A percentile compares a stretch with the other conserved stretches of the same genome.
These are phyloP conservation scores for Nephrocerus scutellatus DNA, from an alignment of 2,888 invertebrate species.

Conservation along the genomic window DNA sequence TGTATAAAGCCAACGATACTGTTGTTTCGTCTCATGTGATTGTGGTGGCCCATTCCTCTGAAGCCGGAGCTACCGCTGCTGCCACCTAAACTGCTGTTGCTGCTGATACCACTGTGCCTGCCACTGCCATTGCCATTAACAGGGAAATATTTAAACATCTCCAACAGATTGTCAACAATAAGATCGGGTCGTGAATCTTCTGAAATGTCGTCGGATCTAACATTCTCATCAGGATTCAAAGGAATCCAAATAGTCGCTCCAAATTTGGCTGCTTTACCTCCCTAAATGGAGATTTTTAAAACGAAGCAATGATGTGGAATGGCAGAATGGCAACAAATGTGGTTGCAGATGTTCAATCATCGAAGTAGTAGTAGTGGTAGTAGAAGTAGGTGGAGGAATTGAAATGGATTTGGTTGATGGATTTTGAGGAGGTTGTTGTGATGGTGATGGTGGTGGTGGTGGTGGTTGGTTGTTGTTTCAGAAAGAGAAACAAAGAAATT, in stretches of 20 bases:
- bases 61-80: conserved; percentile 5
- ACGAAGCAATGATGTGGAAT: neutral
- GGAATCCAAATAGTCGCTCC: conserved; percentile 79
- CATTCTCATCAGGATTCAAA: conserved; percentile 36
- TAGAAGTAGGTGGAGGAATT: too few species aligned
- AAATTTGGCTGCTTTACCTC: conserved; percentile 68
- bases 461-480: conserved; percentile 18
- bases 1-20: conserved; percentile 7
- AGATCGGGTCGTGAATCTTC: conserved; percentile 35
- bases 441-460: conserved; percentile 14
- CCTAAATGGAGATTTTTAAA: conserved; percentile 48
- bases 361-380: conserved; percentile 10
- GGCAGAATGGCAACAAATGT: neutral
- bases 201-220: conserved; percentile 32
- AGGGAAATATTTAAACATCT: conserved; percentile 41
- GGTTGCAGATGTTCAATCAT: conserved; percentile 15
- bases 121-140: conserved; percentile 16
- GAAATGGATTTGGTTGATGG: conserved; percentile 12
- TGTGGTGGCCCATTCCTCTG: too few species aligned
- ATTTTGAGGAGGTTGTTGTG: conserved; percentile 15
- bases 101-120: conserved; percentile 6
- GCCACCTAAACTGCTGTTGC: conserved; percentile 1
- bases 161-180: conserved; percentile 37
- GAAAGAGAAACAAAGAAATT: conserved; percentile 15
- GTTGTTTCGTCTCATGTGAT: conserved; percentile 14